Base-by-base conservation (phyloP, 1,140 invertebrate genomes). In the Hirudo medicinalis region DNA sequence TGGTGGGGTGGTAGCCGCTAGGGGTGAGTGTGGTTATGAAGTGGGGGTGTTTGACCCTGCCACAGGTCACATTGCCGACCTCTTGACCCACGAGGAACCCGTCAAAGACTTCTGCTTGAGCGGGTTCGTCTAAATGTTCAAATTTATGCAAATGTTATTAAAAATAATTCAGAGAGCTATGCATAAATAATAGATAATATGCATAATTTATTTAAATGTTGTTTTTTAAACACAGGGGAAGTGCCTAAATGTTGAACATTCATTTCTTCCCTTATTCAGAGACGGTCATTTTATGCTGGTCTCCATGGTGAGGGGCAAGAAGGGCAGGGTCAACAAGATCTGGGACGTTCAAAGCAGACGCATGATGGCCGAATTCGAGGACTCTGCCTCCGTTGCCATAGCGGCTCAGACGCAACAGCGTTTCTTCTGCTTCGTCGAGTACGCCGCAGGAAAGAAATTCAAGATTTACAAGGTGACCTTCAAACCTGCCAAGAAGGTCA, bases 31-130 rank as follows among this genome's bases (percentile, higher is more conserved):
- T 9, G 57, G 57, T 63, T 32, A 63, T 13, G 57, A 63, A 20
- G 29, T 63, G 57, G 57, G 22, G 22, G 29, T 63, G 57, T 63
- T 63, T 63, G 57, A 63, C 57, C 57, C 57, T 13, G 57, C 19
- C 57, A 63, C 57, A 11, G 57, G 57, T 63, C 57, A 63, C 57
- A 63, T 63, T 15, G 15, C 22, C 11, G 57, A 63, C 29, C 57
- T 63, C 57, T 63, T 63, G 11, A 63, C 57, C 57, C 57, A 63
- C 57, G 57, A 63, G 20, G 29, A 63, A 32, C 57, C 57, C 20
- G 29, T 63, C 57, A 63, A 63, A 6, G 57, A 63, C 19, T 63
- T 63, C 57, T 63, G 57, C 57, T 15, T 63, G 22, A 63, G 57
- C 57, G 29, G 29, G 57, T 63, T 19, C 2, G 57, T 63, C 13